These are phyloP conservation scores for Lasioglossum calceatum DNA, from an alignment of 2,888 invertebrate species.

Conservation along the genomic window DNA sequence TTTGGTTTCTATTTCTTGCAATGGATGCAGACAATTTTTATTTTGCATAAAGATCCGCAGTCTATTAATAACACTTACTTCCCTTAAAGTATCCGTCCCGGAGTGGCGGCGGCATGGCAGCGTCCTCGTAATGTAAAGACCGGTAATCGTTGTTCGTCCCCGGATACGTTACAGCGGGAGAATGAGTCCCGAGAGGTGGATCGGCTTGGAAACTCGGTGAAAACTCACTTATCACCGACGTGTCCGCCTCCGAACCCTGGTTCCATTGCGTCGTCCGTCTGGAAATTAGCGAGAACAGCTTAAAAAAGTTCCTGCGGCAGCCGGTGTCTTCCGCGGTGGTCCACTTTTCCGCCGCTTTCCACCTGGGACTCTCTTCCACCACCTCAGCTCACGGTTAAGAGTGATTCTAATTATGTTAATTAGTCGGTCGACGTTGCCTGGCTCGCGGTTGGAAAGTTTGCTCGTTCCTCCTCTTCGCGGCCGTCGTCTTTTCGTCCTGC, in stretches of 20 bases:
- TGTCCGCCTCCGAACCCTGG: slow-evolving; percentile 4
- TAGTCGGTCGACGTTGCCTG: slow-evolving; percentile 68
- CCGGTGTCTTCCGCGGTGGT: slow-evolving; percentile 38
- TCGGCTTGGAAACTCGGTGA: slow-evolving; percentile 13
- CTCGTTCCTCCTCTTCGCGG: slow-evolving; percentile 64
- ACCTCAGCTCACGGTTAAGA: slow-evolving; percentile 67
- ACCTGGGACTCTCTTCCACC: slow-evolving; percentile 12
- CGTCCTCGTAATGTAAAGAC: background rate
- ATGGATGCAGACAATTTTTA: no score
- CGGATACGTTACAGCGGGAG: background rate
- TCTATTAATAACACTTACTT: no score
- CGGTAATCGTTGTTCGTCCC: slow-evolving; percentile 12
- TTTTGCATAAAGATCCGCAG: no score
- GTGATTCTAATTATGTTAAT: slow-evolving; percentile 81
- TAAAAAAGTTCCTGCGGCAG: slow-evolving; percentile 65
- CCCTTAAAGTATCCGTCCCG: background rate
- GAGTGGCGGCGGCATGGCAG: background rate
- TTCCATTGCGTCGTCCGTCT: slow-evolving; percentile 36
- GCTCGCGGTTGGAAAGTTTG: slow-evolving; percentile 74
- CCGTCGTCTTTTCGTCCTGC: background rate
- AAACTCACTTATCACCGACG: slow-evolving; percentile 36
- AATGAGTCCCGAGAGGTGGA: slow-evolving; percentile 15
- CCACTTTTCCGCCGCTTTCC: slow-evolving; percentile 64
- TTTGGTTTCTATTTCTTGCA: no score
- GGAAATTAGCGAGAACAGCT: slow-evolving; percentile 71